Conservation (phyloP, 1,140 invertebrate species). For the Halyomorpha halys region DNA sequence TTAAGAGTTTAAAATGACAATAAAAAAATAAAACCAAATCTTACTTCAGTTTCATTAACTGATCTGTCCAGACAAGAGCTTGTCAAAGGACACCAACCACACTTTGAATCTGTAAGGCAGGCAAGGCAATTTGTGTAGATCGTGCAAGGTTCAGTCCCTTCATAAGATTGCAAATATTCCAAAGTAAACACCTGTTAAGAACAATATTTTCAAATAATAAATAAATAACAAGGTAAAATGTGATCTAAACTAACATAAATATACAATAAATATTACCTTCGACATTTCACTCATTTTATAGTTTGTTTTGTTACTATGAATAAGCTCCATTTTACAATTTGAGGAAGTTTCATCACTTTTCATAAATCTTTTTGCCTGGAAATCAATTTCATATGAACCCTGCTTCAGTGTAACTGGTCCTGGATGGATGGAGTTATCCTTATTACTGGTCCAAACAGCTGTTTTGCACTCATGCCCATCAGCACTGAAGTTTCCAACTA, state of each 20-base stretch:
- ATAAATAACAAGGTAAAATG: neutral
- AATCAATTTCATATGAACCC: conserved; percentile 56
- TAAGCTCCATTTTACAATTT: conserved; percentile 7
- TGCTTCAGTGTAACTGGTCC: conserved; percentile 40
- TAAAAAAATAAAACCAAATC: conserved; percentile 27
- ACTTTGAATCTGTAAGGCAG: conserved; percentile 77
- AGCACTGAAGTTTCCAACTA: conserved; percentile 54
- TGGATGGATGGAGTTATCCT: neutral
- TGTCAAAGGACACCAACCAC: conserved; percentile 63
- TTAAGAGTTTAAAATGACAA: neutral
- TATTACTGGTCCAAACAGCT: conserved; percentile 46
- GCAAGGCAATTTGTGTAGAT: conserved; percentile 73
- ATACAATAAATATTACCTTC: conserved; percentile 42
- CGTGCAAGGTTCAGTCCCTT: conserved; percentile 60
- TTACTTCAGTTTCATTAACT: conserved; percentile 35
- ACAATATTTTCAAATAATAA: neutral
- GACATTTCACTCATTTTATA: conserved; percentile 56
- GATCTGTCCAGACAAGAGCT: conserved; percentile 41
- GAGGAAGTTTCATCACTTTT: conserved; percentile 32
- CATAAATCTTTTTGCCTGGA: conserved; percentile 50
- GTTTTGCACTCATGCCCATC: conserved; percentile 51
- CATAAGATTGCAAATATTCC: conserved; percentile 79
- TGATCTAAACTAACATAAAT: neutral
- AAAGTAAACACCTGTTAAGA: conserved; percentile 59
- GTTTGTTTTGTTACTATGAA: conserved; percentile 33